Evolutionary conservation across 2,888 invertebrate genomes (phyloP).

Genomic region (Zygaena filipendulae): DNA sequence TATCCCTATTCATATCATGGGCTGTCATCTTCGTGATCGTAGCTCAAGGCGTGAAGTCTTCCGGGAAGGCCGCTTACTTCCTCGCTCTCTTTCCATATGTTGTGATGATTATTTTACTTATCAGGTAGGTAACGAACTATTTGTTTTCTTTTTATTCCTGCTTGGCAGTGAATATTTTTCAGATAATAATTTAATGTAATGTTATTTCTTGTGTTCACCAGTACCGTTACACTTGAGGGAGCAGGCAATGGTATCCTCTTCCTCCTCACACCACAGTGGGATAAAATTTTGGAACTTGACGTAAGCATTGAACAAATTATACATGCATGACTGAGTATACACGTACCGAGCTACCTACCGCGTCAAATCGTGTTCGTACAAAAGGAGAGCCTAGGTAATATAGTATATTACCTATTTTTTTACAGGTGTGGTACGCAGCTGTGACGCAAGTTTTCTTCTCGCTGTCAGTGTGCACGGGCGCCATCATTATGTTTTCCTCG

Average conservation of each 20-base stretch:
- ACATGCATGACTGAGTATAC: too few species aligned
- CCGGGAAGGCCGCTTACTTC: constrained; percentile 88
- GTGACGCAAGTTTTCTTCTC: constrained; percentile 86
- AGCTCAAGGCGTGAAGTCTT: constrained; percentile 78
- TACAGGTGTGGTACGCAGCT: constrained; percentile 84
- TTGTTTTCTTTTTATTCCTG: background rate
- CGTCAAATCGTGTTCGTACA: too few species aligned
- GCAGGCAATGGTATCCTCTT: constrained; percentile 79
- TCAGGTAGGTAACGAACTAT: constrained; percentile 42
- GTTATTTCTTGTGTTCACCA: constrained; percentile 19
- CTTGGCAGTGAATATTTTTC: too few species aligned
- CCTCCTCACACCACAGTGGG: constrained; percentile 84
- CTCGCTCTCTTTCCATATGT: constrained; percentile 87
- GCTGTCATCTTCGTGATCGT: constrained; percentile 75
- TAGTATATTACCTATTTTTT: too few species aligned
- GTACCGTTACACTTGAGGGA: constrained; percentile 75
- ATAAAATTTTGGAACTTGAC: constrained; percentile 73
- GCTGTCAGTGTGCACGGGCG: constrained; percentile 79
- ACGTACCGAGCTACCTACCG: too few species aligned
- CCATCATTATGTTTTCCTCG: constrained; percentile 81
- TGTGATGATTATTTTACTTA: constrained; percentile 77
- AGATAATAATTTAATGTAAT: background rate
- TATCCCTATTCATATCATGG: constrained; percentile 78
- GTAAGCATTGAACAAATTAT: too few species aligned
- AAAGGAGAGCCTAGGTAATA: too few species aligned